Base-by-base conservation (phyloP, 2,113 vertebrate genomes). In the Panthera uncia region DNA sequence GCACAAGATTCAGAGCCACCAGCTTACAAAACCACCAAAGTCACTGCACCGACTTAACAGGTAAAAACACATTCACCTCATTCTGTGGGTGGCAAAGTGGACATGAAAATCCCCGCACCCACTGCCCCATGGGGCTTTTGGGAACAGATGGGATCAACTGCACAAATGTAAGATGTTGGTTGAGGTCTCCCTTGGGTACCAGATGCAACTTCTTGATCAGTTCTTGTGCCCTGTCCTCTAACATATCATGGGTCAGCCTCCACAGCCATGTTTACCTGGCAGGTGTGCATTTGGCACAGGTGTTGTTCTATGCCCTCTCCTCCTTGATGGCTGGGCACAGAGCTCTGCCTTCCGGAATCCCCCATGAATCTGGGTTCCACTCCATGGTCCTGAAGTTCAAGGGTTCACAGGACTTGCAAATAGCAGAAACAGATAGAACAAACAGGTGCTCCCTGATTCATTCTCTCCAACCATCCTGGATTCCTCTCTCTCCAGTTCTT, bases 11-110 rank as follows among this genome's bases (percentile, higher is more conserved):
- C 27, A 7, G 16, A 57, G n/a, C 61, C 76, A 66, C 29, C 31
- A 16, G 23, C 36, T 50, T 61, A 73, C 0, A 0, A 19, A 23
- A 5, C n/a, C 15, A 8, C 41, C 63, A 16, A n/a, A 57, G 27
- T 31, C 63, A 21, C 73, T 78, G 18, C 4, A 0, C n/a, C 79
- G 38, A 33, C 57, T 16, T 48, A 45, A 45, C 11, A 87, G 23
- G 25, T 29, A 48, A 45, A 45, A 79, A 61, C 61, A 12, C 0
- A 0, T 27, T 45, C 27, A 29, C 66, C 45, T 63, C 66, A 23
- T 48, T 66, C 52, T 14, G 6, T 1, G 0, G 11, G 3, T 74
- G 31, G 11, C 7, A 31, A 73, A 33, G 18, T 21, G 25, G 21
- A 76, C 61, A 76, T 48, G 41, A 41, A 66, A 36, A 38, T 36